Conservation (phyloP, 2,797 vertebrate species). For the Propithecus deckenii region DNA sequence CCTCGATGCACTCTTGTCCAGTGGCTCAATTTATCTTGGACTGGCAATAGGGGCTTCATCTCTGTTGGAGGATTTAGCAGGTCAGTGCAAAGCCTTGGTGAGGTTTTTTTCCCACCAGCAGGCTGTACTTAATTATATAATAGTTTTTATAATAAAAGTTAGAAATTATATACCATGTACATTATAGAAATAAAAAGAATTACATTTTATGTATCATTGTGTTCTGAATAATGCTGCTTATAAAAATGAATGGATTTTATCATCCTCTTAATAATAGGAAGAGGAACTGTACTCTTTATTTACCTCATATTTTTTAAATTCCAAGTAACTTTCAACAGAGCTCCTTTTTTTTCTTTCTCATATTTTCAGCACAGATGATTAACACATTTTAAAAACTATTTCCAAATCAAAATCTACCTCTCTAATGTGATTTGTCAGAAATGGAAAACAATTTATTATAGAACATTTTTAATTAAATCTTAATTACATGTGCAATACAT, state of each 20-base stretch:
- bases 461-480: constrained; percentile 83
- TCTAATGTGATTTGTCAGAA: constrained; percentile 81
- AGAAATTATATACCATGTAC: constrained; percentile 34
- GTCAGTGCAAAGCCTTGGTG: constrained; percentile 84
- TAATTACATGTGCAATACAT: constrained; percentile 80
- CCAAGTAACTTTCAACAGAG: constrained; percentile 52
- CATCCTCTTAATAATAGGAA: neutral
- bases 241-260: neutral
- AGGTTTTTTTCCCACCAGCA: constrained; percentile 28
- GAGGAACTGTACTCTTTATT: constrained; percentile 38
- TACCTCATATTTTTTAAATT: constrained; percentile 47
- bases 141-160: constrained; percentile 48
- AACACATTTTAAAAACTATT: constrained; percentile 79
- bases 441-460: constrained; percentile 83
- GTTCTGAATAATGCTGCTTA: constrained; percentile 17
- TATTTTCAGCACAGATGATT: constrained; percentile 75
- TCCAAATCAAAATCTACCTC: constrained; percentile 79
- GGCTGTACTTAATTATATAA: neutral
- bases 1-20: constrained; percentile 95
- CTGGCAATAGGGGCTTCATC: constrained; percentile 95
- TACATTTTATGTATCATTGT: neutral
- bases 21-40: constrained; percentile 99
- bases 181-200: constrained; percentile 46
- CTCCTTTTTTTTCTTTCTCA: constrained; percentile 31
- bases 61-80: constrained; percentile 96